A percentile compares a stretch with the other conserved stretches of the same genome.
phyloP scores from a whole-genome alignment of 1,140 invertebrate genomes.

The Lordiphosa collinella region DNA sequence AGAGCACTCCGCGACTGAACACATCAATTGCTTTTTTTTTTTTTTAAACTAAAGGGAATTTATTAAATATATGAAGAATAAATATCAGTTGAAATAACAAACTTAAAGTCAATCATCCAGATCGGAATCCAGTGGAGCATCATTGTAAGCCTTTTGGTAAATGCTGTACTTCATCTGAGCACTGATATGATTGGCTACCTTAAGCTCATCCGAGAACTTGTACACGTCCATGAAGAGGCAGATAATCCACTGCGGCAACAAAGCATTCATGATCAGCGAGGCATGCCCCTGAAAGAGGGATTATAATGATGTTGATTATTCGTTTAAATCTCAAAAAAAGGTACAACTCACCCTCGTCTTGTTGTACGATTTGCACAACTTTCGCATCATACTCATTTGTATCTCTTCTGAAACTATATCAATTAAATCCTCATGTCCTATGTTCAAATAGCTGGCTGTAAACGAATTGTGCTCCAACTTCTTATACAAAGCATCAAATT shows the following conservation, averaged over 20 bases:
- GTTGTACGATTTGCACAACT: slow-evolving; percentile 31
- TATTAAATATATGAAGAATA: too few relatives aligned
- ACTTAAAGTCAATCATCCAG: too few relatives aligned
- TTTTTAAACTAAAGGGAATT: too few relatives aligned
- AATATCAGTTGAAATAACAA: too few relatives aligned
- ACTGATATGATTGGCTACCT: slow-evolving; percentile 38
- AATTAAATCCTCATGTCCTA: slow-evolving; percentile 49
- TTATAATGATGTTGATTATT: background rate
- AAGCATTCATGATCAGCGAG: slow-evolving; percentile 54
- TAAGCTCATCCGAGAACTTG: slow-evolving; percentile 17
- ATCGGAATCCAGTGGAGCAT: slow-evolving; percentile 32
- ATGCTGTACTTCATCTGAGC: slow-evolving; percentile 37
- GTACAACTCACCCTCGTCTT: slow-evolving; percentile 26
- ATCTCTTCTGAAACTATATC: slow-evolving; percentile 39
- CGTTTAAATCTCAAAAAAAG: background rate
- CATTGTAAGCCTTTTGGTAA: slow-evolving; percentile 35
- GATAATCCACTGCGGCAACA: slow-evolving; percentile 63
- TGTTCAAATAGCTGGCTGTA: slow-evolving; percentile 31
- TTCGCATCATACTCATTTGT: slow-evolving; percentile 48
- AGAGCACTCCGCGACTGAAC: slow-evolving; percentile 31
- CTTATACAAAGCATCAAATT: slow-evolving; percentile 47
- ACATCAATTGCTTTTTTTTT: slow-evolving; percentile 11
- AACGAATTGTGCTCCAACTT: slow-evolving; percentile 28
- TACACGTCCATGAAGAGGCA: slow-evolving; percentile 60
- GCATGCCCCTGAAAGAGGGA: slow-evolving; percentile 26